These are phyloP conservation scores for Ophiodon elongatus DNA, from an alignment of 2,113 vertebrate species.

Conservation along the genomic window DNA sequence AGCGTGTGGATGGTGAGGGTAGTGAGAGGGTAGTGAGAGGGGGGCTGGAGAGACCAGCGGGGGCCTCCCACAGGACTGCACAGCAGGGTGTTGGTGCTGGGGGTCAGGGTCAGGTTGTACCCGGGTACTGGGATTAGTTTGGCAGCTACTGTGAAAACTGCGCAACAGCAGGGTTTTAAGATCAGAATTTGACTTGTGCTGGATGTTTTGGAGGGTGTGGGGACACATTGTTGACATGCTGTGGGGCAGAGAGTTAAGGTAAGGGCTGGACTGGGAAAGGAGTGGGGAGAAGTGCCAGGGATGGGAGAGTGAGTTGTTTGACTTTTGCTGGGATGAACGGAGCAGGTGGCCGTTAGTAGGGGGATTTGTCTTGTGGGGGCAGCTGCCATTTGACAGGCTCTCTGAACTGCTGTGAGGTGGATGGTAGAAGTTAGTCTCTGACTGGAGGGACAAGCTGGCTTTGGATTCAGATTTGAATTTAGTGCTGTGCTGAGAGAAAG, in stretches of 20 bases:
- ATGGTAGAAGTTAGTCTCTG: constrained; percentile 22
- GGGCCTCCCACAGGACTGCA: constrained; percentile 47
- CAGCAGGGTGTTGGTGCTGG: constrained; percentile 23
- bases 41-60: background rate
- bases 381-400: constrained; percentile 52
- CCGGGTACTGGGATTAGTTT: constrained; percentile 44
- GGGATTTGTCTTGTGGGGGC: constrained; percentile 42
- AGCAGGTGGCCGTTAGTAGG: constrained; percentile 27
- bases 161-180: constrained; percentile 24
- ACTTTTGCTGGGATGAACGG: constrained; percentile 30
- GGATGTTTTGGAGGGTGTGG: constrained; percentile 40
- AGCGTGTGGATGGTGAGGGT: constrained; percentile 33
- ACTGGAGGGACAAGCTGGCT: background rate
- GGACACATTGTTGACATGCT: constrained; percentile 32
- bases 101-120: constrained; percentile 35
- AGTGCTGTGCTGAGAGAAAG: constrained; percentile 31
- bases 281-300: constrained; percentile 24
- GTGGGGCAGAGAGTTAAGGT: constrained; percentile 37
- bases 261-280: constrained; percentile 47
- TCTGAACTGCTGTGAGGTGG: constrained; percentile 32
- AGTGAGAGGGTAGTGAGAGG: constrained; percentile 11
- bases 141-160: constrained; percentile 48
- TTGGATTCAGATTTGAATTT: constrained; percentile 24
- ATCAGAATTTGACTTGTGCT: constrained; percentile 44
- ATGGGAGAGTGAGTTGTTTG: constrained; percentile 36